phyloP scores from a whole-genome alignment of 1,140 invertebrate genomes.

The Lineus longissimus region DNA sequence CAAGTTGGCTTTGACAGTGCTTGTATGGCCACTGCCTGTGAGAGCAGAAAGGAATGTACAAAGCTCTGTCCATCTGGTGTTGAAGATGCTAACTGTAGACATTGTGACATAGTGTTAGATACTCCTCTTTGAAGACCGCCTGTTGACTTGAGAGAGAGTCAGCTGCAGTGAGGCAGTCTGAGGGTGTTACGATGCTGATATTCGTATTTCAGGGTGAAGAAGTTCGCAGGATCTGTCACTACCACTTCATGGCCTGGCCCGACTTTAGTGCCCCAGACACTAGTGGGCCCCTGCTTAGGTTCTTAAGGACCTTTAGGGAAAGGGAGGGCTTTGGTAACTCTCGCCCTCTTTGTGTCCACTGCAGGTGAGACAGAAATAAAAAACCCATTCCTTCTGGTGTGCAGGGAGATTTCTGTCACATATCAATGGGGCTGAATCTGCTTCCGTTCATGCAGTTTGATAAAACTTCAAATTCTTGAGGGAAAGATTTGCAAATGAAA shows the following conservation, averaged over 20 bases:
- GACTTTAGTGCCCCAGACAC: constrained; percentile 97
- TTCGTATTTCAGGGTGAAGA: constrained; percentile 57
- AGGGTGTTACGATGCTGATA: not conserved
- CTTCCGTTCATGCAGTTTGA: constrained; percentile 15
- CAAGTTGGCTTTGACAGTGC: no score
- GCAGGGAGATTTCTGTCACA: constrained; percentile 17
- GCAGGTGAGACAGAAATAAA: constrained; percentile 59
- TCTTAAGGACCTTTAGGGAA: constrained; percentile 79
- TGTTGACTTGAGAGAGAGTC: no score
- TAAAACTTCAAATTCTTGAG: no score
- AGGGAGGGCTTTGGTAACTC: constrained; percentile 70
- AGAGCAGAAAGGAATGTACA: no score
- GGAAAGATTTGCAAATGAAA: no score
- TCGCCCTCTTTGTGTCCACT: constrained; percentile 93
- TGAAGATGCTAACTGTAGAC: no score
- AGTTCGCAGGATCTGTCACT: constrained; percentile 86
- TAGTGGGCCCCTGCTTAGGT: constrained; percentile 93
- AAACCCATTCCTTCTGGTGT: constrained; percentile 11
- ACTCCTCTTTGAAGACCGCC: no score
- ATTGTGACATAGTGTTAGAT: no score
- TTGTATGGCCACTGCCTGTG: no score
- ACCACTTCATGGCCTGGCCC: constrained; percentile 98
- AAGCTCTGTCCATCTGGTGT: no score
- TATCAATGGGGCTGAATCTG: constrained; percentile 19
- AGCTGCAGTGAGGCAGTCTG: no score